Percentiles rank a stretch among this genome's conserved stretches.
phyloP scores from a whole-genome alignment of 2,113 vertebrate species.

The Uria aalge region DNA sequence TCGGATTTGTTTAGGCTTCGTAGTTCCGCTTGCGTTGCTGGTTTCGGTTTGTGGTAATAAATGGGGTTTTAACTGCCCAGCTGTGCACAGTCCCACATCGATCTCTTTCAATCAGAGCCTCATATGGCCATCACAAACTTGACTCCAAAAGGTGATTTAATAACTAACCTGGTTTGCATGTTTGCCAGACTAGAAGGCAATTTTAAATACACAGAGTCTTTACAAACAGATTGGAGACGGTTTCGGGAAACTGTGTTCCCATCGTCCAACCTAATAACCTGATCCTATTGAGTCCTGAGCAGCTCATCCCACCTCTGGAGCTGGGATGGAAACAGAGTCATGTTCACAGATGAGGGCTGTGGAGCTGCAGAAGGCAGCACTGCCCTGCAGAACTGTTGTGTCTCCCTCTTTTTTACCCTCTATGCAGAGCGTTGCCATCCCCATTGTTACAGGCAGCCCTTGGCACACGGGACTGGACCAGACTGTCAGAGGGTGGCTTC shows the following conservation, averaged over 20 bases:
- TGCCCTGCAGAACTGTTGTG: neutral
- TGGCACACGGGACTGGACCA: neutral
- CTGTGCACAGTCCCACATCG: neutral
- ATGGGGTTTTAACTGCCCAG: neutral
- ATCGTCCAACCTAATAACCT: neutral
- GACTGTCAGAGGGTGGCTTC: neutral
- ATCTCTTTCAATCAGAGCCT: neutral
- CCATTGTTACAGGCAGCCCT: neutral
- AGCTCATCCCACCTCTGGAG: neutral
- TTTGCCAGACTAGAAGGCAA: neutral
- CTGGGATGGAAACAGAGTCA: neutral
- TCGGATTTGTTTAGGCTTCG: neutral
- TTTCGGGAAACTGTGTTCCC: neutral
- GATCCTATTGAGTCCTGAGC: neutral
- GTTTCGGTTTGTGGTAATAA: neutral
- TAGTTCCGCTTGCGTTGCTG: neutral
- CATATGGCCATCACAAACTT: slow-evolving; percentile 7
- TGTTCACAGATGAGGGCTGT: neutral
- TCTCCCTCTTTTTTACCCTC: neutral
- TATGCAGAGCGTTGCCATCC: neutral
- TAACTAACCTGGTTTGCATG: neutral
- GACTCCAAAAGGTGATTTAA: neutral
- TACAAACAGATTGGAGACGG: neutral
- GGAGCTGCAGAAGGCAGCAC: neutral
- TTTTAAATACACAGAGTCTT: slow-evolving; percentile 8